Evolutionary conservation across 2,113 vertebrate genomes (phyloP), one percentile per base, ranked within the genome.

Genomic region (Murina feae): DNA sequence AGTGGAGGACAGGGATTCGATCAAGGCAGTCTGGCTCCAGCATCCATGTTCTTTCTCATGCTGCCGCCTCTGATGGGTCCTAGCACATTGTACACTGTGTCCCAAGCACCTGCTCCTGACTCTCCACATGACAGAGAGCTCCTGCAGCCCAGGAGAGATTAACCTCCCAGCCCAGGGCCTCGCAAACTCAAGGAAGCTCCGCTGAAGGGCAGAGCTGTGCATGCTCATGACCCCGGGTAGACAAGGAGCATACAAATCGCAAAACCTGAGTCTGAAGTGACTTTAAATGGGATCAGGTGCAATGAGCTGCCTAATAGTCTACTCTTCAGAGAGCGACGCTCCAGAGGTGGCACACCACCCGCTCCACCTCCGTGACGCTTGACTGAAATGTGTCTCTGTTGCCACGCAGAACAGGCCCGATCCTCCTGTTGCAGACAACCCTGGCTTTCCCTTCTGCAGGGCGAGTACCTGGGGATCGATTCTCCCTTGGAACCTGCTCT

Each of bases 321-420:
- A 0, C 35, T 44, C 44, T 81, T 39, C 28, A 39, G 0, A 66
- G 30, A 85, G 81, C 0, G 4, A 72, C 0, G 1, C n/a, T 55
- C 39, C 51, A 4, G 55, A 51, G 7, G 7, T 4, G 58, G 83
- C 13, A 44, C 9, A 8, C 44, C 25, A 18, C 32, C 37, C 6
- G 0, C 2, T 17, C 28, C 20, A 80, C 60, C 44, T 42, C 55
- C 2, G 1, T 3, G 30, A n/a, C 0, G 0, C 53, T 49, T 32
- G 47, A 9, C 76, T 42, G 66, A 66, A 65, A 39, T 8, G 25
- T 4, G 18, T 79, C 39, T 53, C 69, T 37, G 10, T 0, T n/a
- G 60, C 89, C 58, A 75, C 17, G 6, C 7, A 42, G 37, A 71
- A 18, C 51, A 60, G 81, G 63, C 7, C 42, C 4, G 0, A 53